A percentile compares a stretch with the other conserved stretches of the same genome.
Conservation (phyloP, 2,888 invertebrate genomes). For the Microplitis deprimator region DNA sequence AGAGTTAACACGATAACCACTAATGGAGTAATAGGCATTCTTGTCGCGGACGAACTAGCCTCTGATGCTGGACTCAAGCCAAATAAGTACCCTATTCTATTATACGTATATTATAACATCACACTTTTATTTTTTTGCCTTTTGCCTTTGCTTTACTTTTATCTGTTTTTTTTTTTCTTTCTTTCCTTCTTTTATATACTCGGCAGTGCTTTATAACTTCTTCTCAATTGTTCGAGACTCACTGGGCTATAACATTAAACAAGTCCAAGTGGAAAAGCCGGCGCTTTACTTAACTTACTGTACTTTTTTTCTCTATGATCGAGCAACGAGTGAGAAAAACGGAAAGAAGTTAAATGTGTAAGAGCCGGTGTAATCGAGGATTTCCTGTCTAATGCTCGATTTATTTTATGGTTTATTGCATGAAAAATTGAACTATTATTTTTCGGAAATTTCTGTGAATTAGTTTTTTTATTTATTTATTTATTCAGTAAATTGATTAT, state of each 20-base stretch:
- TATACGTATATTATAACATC: background rate
- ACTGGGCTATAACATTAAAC: background rate
- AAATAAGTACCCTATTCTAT: slow-evolving; percentile 56
- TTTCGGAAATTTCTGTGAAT: background rate
- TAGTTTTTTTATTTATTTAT: background rate
- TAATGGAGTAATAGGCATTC: slow-evolving; percentile 69
- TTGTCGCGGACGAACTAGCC: slow-evolving; percentile 45
- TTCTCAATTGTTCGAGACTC: background rate
- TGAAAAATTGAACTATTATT: slow-evolving; percentile 2
- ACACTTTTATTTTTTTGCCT: background rate
- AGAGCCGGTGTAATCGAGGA: slow-evolving; percentile 28
- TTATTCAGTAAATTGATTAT: background rate
- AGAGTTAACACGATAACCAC: slow-evolving; percentile 62
- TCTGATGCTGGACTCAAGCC: slow-evolving; percentile 59
- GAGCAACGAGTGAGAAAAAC: background rate
- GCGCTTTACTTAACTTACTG: background rate
- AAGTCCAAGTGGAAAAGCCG: background rate
- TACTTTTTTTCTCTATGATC: background rate
- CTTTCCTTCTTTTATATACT: background rate
- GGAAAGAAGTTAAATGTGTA: slow-evolving; percentile 12
- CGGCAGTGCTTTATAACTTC: background rate
- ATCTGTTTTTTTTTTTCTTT: background rate
- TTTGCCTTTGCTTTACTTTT: background rate
- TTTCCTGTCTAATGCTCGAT: slow-evolving; percentile 31
- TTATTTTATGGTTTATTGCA: slow-evolving; percentile 20